Base-by-base conservation (phyloP, 2,888 invertebrate genomes). In the Caenorhabditis macrosperma region DNA sequence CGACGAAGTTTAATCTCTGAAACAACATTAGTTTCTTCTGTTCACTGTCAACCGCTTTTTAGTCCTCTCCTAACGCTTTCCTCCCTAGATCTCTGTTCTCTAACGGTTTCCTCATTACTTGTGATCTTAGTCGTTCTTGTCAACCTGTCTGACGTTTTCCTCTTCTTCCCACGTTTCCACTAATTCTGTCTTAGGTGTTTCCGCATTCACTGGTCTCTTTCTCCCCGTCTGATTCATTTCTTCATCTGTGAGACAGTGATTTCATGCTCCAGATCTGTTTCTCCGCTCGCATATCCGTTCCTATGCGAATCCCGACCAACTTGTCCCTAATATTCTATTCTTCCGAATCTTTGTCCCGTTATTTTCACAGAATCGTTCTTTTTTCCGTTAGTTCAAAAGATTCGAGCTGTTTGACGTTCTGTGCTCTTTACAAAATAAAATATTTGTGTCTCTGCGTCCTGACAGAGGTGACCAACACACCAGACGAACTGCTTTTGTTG, bases 91-190 rank as follows among this genome's bases (percentile, higher is more conserved):
- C 71, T 72, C 55, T 55, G 12, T 55, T 20, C 17, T 28, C 48
- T 20, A 48, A 59, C 60, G 68, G 59, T 71, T 71, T 12, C 15
- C 10, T 12, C 10, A 3, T 4, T 12, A 30, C 22, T 61, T 71
- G 61, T 61, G 54, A 71, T 61, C 44, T 60, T 54, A 52, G 63
- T 35, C 10, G 22, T 48, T 68, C 67, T 69, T 60, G 60, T 69
- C 60, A 46, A 12, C 24, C 48, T 48, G 12, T 48, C 26, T 48
- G 2, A 12, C n/a, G 9, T 52, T 52, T n/a, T n/a, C 38, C 20
- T 41, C 28, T 15, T 15, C 28, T 17, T 22, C 7, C 12, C 17
- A 48, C 0, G 7, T 48, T 41, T 33, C 26, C 26, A 22, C 3
- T 28, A 41, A 20, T 28, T 50, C 17, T 46, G 28, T 71, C 24